phyloP scores from a whole-genome alignment of 2,797 vertebrate genomes.

The Rhynchonycteris naso region DNA sequence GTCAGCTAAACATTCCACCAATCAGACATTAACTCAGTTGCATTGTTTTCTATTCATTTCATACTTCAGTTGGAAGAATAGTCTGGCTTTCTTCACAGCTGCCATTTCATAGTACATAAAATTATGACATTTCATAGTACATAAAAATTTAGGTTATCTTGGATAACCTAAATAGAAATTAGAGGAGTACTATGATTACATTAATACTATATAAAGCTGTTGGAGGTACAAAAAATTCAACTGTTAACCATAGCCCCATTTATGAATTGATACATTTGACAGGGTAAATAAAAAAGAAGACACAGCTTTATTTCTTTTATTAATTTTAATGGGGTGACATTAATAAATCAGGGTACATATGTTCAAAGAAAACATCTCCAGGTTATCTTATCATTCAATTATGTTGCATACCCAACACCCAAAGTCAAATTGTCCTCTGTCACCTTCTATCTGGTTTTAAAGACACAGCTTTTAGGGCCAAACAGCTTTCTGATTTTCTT shows the following conservation, averaged over 20 bases:
- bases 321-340: too few relatives aligned
- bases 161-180: not conserved
- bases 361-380: too few relatives aligned
- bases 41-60: not conserved
- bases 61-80: not conserved
- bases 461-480: not conserved
- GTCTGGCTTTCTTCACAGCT: not conserved
- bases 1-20: not conserved
- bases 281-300: not conserved
- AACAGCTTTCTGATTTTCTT: not conserved
- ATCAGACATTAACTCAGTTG: not conserved
- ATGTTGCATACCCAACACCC: too few relatives aligned
- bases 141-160: too few relatives aligned
- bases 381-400: too few relatives aligned
- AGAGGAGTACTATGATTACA: slow-evolving; percentile 9
- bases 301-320: too few relatives aligned
- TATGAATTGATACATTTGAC: not conserved
- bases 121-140: not conserved
- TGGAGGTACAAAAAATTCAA: not conserved
- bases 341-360: too few relatives aligned
- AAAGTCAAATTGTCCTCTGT: too few relatives aligned
- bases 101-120: not conserved
- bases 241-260: not conserved
- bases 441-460: too few relatives aligned
- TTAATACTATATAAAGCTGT: not conserved